Evolutionary conservation across 2,797 vertebrate species (phyloP).

Genomic region (Diplodus sargus): DNA sequence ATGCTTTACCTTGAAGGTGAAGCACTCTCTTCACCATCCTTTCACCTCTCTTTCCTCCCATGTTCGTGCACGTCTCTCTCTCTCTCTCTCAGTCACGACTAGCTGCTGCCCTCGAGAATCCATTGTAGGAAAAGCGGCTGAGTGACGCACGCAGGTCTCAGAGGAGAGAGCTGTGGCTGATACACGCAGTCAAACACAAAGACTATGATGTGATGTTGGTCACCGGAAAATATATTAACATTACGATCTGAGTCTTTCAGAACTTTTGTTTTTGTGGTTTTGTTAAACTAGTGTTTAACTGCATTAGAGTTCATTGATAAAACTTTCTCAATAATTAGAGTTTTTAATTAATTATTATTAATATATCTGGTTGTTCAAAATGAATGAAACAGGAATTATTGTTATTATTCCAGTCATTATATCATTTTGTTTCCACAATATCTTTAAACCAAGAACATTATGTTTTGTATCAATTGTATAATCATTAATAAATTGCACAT

Average conservation of each 20-base stretch:
- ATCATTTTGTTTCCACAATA: not conserved
- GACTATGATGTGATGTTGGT: conserved; percentile 2
- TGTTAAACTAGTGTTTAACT: not conserved
- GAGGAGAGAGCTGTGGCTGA: conserved; percentile 42
- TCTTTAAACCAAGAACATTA: not conserved
- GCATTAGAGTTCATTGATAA: not conserved
- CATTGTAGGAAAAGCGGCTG: conserved; percentile 39
- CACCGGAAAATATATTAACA: not conserved
- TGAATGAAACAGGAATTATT: not conserved
- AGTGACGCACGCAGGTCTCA: conserved; percentile 54
- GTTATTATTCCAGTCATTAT: no score
- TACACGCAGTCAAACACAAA: conserved; percentile 24
- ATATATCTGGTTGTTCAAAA: not conserved
- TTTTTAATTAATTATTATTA: not conserved
- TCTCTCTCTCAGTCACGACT: conserved; percentile 32
- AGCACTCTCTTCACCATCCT: conserved; percentile 13
- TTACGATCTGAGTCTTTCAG: not conserved
- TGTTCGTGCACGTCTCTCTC: not conserved
- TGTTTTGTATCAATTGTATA: not conserved
- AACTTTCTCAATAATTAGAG: not conserved
- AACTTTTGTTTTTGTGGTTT: not conserved
- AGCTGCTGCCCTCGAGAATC: conserved; percentile 39
- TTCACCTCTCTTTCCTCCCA: conserved; percentile 19
- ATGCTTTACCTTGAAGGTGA: conserved; percentile 63
- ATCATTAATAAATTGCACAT: not conserved